Conservation (phyloP, 35 echinoderm and acorn worm genomes). For the Ptychodera flava region DNA sequence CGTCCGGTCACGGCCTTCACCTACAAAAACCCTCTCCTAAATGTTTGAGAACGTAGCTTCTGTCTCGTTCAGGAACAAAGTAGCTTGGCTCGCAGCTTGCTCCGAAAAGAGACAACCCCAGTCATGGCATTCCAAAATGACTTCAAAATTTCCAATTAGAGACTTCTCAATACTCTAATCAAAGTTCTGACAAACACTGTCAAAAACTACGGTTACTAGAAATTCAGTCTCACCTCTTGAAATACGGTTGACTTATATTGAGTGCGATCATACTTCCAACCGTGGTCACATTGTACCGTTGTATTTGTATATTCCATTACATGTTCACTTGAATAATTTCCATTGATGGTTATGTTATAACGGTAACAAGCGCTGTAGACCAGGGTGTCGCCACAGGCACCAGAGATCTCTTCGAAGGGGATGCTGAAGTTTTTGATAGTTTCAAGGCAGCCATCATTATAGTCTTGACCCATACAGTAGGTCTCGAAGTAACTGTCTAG, state of each 20-base stretch:
- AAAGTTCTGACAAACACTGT: no score
- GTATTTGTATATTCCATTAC: neutral
- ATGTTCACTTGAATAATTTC: neutral
- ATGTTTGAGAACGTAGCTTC: no score
- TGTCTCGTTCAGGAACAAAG: no score
- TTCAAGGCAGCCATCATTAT: neutral
- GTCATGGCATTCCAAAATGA: no score
- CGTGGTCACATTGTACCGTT: slow-evolving; percentile 3
- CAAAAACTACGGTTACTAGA: no score
- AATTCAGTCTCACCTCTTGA: slow-evolving; percentile 2
- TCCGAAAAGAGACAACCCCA: no score
- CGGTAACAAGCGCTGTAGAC: neutral
- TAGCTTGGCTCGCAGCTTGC: no score
- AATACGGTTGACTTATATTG: neutral
- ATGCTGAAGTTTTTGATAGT: neutral
- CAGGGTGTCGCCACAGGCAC: neutral
- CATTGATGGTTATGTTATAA: neutral
- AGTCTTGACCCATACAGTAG: neutral
- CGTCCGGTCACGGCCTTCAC: no score
- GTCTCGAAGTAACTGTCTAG: neutral
- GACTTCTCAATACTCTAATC: no score
- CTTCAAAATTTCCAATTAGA: no score
- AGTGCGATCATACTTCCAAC: slow-evolving; percentile 14
- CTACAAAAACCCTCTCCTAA: no score
- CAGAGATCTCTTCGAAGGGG: neutral